Base-by-base conservation (phyloP, 2,888 invertebrate species). In the Lasius platythorax region DNA sequence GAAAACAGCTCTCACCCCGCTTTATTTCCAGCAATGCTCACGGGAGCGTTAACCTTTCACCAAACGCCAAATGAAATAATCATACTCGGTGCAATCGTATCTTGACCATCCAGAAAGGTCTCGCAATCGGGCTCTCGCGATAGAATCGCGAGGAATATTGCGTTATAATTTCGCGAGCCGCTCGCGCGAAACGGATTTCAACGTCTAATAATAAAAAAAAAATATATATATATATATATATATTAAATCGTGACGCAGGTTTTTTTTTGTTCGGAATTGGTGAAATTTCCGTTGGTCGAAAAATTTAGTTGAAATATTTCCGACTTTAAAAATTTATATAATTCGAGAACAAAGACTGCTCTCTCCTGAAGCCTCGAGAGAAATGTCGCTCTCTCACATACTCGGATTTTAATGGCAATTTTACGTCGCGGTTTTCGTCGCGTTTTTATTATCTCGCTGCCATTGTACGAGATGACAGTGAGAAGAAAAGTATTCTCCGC, bases 1-100 rank as follows among this genome's bases (percentile, higher is more conserved):
- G 50, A 76, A 76, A 53, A 43, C 46, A 33, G n/a, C 33, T 43
- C 40, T 23, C 12, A n/a, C 11, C 37, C 30, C 74, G 18, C 9
- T 76, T 66, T 76, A 76, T 66, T 66, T 76, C 23, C 66, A 40
- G 66, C 37, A 53, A 76, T 76, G 76, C 6, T 50, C 66, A 53
- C 50, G 37, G n/a, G 53, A 76, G 50, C 66, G 76, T 66, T 28
- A 76, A 76, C 40, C 66, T 76, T 76, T 66, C 76, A 76, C 37
- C 37, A n/a, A 66, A 50, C 15, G 23, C 4, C 18, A 18, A 66
- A 76, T 76, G 37, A 76, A 66, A 76, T 66, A 53, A 76, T 76
- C 37, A 37, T 37, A 18, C 11, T 5, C 50, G 5, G 3, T 64
- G 33, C 50, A 66, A 76, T 66, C 50, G 11, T 53, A 50, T 37